Conservation (phyloP, 1,140 invertebrate genomes). For the Panonychus citri region DNA sequence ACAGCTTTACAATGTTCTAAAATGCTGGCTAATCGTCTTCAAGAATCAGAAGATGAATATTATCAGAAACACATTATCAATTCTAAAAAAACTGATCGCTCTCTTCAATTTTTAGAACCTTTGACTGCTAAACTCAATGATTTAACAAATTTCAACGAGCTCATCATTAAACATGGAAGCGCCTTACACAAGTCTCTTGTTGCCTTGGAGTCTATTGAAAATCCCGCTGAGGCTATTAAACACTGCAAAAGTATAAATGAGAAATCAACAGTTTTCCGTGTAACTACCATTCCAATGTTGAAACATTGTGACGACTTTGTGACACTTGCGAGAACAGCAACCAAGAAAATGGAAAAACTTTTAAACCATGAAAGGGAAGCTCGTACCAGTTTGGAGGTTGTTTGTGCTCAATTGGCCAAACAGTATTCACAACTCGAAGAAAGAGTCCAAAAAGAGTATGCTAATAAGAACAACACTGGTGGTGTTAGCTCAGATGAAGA, state of each 20-base stretch:
- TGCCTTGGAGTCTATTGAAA: conserved; percentile 52
- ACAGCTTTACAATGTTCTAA: too few species aligned
- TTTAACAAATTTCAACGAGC: conserved; percentile 64
- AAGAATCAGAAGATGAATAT: conserved; percentile 51
- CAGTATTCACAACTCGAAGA: conserved; percentile 76
- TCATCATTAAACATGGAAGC: too few species aligned
- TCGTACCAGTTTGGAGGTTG: too few species aligned
- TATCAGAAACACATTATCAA: conserved; percentile 19
- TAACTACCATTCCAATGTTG: conserved; percentile 84
- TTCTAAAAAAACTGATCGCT: conserved; percentile 30
- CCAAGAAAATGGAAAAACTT: too few species aligned
- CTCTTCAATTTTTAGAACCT: conserved; percentile 34
- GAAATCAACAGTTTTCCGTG: conserved; percentile 68
- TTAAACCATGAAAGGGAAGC: too few species aligned
- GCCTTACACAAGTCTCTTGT: conserved; percentile 55
- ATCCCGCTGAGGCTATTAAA: conserved; percentile 28
- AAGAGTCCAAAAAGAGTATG: conserved; percentile 34
- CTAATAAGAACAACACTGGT: conserved; percentile 7
- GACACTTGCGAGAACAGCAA: too few species aligned
- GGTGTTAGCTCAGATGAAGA: conserved; percentile 44
- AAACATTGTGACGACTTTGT: too few species aligned
- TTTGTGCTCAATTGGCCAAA: conserved; percentile 78
- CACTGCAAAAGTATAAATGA: conserved; percentile 59
- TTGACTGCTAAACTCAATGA: conserved; percentile 48
- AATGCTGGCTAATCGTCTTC: conserved; percentile 64